These are phyloP conservation scores for Isurus oxyrinchus DNA, from an alignment of 2,113 vertebrate species.

Conservation along the genomic window DNA sequence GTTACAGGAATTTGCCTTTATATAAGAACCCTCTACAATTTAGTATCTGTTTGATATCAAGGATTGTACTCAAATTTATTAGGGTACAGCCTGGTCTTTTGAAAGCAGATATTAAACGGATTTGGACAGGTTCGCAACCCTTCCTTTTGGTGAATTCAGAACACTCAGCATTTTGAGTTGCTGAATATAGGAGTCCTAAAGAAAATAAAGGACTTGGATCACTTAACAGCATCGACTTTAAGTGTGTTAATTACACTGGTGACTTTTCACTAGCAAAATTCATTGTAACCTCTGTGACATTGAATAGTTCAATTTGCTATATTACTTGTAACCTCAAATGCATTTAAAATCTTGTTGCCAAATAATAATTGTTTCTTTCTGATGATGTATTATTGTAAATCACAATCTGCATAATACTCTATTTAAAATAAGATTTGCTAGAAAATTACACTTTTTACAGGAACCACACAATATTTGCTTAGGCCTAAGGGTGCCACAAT, in stretches of 20 bases:
- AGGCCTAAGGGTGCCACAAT: constrained; percentile 25
- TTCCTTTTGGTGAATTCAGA: neutral
- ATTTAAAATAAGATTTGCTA: neutral
- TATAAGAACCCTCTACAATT: neutral
- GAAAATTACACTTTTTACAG: neutral
- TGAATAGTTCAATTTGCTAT: neutral
- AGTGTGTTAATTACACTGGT: neutral
- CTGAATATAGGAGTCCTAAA: neutral
- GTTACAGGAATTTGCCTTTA: neutral
- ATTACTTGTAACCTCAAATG: neutral
- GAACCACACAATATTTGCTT: constrained; percentile 27
- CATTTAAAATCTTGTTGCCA: neutral
- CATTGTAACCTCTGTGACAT: neutral
- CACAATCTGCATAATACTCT: neutral
- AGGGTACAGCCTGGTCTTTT: neutral
- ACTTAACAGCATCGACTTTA: neutral
- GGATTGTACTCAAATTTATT: neutral
- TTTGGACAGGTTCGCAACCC: neutral
- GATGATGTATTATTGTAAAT: neutral
- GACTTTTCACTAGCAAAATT: neutral
- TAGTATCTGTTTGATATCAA: neutral
- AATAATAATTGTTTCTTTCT: neutral
- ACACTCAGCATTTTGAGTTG: neutral
- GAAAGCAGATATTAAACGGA: neutral
- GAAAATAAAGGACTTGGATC: neutral